Base-by-base conservation (phyloP, 2,888 invertebrate species). In the Nowickia ferox region DNA sequence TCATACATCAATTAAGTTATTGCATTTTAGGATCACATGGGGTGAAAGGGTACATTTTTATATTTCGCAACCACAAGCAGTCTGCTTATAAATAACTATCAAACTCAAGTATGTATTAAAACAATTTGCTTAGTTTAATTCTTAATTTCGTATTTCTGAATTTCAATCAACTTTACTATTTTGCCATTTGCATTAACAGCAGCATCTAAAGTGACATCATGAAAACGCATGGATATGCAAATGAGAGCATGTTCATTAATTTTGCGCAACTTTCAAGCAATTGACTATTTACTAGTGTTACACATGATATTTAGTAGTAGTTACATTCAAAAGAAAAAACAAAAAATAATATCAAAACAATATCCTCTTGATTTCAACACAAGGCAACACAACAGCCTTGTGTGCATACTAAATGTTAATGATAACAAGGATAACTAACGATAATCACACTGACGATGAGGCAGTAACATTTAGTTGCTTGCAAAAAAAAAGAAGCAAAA, bases 241-340 rank as follows among this genome's bases (percentile, higher is more conserved):
- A 87, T 87, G 65, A 78, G 87, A 78, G 84, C 87, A 84, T 75
- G 87, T 87, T 87, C 87, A 87, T 87, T 87, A 84, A 87, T 84
- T 84, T 87, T 81, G 78, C 86, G 79, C 80, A 83, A 84, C 84
- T 86, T 84, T 69, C 85, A 86, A 83, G 82, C 85, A 86, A 86
- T 86, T 86, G 84, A 84, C 84, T 81, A 86, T 84, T 83, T 86
- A 81, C 86, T 84, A 84, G 72, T 86, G 57, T 80, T 81, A 77
- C 86, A 84, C 80, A 84, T 81, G 86, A 84, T 77, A 84, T 63
- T 69, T 65, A 69, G 57, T 63, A 59, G 40, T 63, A 19, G 46
- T 53, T 59, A 59, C 57, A 65, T 11, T 59, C 3, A 61, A 51
- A 59, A 61, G 13, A 46, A 57, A 46, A 57, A 22, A 15, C 22